phyloP scores from a whole-genome alignment of 2,888 invertebrate genomes.

The Sminthurides aquaticus region DNA sequence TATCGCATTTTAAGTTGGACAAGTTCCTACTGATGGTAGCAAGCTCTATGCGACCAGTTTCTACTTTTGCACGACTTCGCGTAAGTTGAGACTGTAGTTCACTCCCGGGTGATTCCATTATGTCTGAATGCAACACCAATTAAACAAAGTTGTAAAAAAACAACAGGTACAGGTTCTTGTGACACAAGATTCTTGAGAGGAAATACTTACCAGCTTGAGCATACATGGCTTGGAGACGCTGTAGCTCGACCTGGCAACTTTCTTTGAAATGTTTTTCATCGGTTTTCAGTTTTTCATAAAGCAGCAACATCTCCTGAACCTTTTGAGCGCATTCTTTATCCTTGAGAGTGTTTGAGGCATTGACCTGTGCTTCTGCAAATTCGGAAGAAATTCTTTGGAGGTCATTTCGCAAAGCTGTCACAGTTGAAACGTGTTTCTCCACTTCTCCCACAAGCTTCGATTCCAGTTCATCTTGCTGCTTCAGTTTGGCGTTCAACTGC shows the following conservation, averaged over 20 bases:
- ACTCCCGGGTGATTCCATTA: slow-evolving; percentile 28
- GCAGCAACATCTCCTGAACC: slow-evolving; percentile 28
- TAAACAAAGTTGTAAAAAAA: background rate
- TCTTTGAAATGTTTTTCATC: slow-evolving; percentile 67
- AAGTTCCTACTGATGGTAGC: slow-evolving; percentile 74
- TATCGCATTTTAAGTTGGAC: slow-evolving; percentile 68
- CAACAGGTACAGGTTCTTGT: background rate
- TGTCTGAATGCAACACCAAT: slow-evolving; percentile 30
- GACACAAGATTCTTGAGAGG: background rate
- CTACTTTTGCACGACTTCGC: slow-evolving; percentile 58
- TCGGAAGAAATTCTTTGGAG: background rate
- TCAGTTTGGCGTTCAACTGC: background rate
- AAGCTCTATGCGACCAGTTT: slow-evolving; percentile 57
- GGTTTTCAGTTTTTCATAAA: slow-evolving; percentile 60
- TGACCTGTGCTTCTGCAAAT: background rate
- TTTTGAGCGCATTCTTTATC: slow-evolving; percentile 25
- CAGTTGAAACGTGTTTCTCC: background rate
- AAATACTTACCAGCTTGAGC: slow-evolving; percentile 25
- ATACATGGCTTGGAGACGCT: slow-evolving; percentile 48
- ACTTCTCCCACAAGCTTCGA: background rate
- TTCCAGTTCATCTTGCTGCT: background rate
- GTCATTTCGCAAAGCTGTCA: background rate
- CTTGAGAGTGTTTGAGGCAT: background rate
- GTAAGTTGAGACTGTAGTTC: slow-evolving; percentile 48
- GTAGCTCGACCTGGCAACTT: slow-evolving; percentile 61